Base-by-base conservation (phyloP, 1,140 invertebrate species). In the Teleopsis dalmanni region DNA sequence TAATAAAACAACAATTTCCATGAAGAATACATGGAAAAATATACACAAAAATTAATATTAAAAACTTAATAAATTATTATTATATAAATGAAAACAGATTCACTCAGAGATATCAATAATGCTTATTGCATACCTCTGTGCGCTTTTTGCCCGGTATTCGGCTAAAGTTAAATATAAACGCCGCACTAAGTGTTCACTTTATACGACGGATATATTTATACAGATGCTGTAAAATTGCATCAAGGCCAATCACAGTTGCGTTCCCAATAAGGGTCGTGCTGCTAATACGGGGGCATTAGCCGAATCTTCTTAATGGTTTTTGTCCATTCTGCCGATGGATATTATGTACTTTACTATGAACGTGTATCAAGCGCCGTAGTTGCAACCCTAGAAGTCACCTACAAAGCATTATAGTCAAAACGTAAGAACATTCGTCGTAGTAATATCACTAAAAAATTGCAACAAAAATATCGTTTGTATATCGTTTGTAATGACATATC, bases 271-370 rank as follows among this genome's bases (percentile, higher is more conserved):
- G 16, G 1, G 23, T n/a, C 7, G 27, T 19, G 26, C 14, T 29
- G 46, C 60, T 27, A 55, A 58, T 59, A 58, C 59, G 55, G 53
- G n/a, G 55, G 60, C 63, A 65, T 52, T 58, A 61, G 63, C 57
- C 57, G 65, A 67, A 67, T 68, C 65, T 61, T 57, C 60, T 67
- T 68, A 68, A 68, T 68, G 65, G 65, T 68, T 68, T 68, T 68
- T 60, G 65, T 65, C 65, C 65, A 67, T 65, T 67, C 62, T 67
- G 61, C 36, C 65, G 52, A 67, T 67, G 64, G 64, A 65, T 59
- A 68, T 68, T 68, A 68, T 68, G 65, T 68, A 68, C 65, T 68
- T 68, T 68, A 68, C 64, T 68, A 68, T 68, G 65, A 68, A 65
- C 62, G 58, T 33, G 31, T n/a, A n/a, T n/a, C n/a, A n/a, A n/a